Percentiles rank a stretch among this genome's conserved stretches.
phyloP scores from a whole-genome alignment of 2,888 invertebrate genomes.

The Onchidella celtica region DNA sequence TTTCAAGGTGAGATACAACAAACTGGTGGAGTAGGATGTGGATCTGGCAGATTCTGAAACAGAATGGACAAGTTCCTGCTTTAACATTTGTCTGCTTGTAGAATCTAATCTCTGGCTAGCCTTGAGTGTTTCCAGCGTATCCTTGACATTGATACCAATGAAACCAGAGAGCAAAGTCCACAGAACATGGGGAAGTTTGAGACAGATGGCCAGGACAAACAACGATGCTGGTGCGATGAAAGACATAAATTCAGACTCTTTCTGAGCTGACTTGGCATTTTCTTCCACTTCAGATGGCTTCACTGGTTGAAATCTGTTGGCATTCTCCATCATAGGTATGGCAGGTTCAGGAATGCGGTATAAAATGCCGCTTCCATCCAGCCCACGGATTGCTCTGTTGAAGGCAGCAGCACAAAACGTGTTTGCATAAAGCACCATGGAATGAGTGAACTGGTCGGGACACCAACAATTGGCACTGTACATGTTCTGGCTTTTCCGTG shows the following conservation, averaged over 20 bases:
- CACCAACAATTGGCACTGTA: neutral
- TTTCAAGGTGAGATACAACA: neutral
- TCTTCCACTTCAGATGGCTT: neutral
- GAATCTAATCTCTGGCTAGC: neutral
- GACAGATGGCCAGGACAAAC: neutral
- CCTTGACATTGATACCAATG: neutral
- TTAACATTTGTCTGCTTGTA: neutral
- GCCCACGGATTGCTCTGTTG: neutral
- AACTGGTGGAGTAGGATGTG: neutral
- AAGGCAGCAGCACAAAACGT: neutral
- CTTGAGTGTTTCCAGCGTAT: neutral
- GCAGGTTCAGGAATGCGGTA: neutral
- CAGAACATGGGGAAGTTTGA: neutral
- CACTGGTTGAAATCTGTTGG: neutral
- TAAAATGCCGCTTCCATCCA: neutral
- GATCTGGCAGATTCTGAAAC: neutral
- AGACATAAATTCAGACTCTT: neutral
- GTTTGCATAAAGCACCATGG: neutral
- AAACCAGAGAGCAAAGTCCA: neutral
- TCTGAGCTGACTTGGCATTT: neutral
- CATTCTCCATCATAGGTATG: neutral
- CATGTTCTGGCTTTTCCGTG: neutral
- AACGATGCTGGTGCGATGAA: neutral
- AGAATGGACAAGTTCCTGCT: neutral
- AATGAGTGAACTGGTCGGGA: neutral